Percentiles rank a stretch among this genome's conserved stretches.
Conservation (phyloP, 2,888 invertebrate genomes). For the Dicranocentrus wangi region DNA sequence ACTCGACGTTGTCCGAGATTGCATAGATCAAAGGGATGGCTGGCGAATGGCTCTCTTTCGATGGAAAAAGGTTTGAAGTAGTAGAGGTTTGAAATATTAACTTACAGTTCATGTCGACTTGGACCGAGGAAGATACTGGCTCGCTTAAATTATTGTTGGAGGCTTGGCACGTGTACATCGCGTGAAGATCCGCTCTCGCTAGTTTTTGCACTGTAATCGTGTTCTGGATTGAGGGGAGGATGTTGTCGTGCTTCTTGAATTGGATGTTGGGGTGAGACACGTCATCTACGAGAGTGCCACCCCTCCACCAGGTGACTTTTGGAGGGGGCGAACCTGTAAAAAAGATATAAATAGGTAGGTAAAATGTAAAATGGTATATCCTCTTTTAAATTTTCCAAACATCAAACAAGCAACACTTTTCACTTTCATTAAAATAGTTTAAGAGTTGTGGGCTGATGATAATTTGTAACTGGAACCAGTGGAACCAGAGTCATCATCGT, state of each 20-base stretch:
- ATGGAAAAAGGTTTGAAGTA: background rate
- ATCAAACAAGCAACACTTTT: too few species aligned
- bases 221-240: slow-evolving; percentile 74
- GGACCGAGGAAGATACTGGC: slow-evolving; percentile 81
- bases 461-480: too few species aligned
- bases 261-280: slow-evolving; percentile 73
- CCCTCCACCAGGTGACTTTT: slow-evolving; percentile 85
- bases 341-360: slow-evolving; percentile 9
- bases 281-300: slow-evolving; percentile 80
- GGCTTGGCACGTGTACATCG: slow-evolving; percentile 83
- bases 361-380: too few species aligned
- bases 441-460: too few species aligned
- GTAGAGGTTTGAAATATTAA: slow-evolving; percentile 68
- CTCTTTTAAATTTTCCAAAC: too few species aligned
- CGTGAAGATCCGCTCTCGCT: slow-evolving; percentile 81
- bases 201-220: slow-evolving; percentile 77
- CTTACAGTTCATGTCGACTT: slow-evolving; percentile 82
- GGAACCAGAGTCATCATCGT: too few species aligned
- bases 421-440: too few species aligned
- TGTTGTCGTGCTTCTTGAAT: too few species aligned
- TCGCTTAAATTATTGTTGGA: slow-evolving; percentile 83
- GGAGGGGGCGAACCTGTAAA: slow-evolving; percentile 83
- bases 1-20: too few species aligned
- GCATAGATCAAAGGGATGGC: too few species aligned
- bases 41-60: too few species aligned